Percentiles rank a stretch among this genome's conserved stretches.
These are phyloP conservation scores for Electrona antarctica DNA, from an alignment of 2,113 vertebrate species.

Conservation along the genomic window DNA sequence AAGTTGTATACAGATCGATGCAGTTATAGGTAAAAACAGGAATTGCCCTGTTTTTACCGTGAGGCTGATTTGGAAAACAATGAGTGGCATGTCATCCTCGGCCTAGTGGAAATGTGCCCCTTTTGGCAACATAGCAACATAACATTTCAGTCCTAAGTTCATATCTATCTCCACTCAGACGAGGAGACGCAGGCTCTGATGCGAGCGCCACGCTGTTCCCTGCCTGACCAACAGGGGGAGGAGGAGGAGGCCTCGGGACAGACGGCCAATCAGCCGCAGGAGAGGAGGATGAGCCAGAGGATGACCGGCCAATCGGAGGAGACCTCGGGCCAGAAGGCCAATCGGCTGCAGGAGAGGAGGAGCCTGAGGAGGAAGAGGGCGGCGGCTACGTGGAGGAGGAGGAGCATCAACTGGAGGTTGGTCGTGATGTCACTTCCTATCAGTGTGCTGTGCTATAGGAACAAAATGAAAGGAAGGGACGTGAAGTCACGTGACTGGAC, in stretches of 20 bases:
- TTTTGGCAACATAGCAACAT: too few relatives aligned
- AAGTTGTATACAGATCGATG: too few relatives aligned
- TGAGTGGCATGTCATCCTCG: too few relatives aligned
- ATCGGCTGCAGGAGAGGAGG: slow-evolving; percentile 19
- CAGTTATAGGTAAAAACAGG: too few relatives aligned
- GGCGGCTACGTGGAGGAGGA: slow-evolving; percentile 65
- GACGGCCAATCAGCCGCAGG: neutral
- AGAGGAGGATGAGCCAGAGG: slow-evolving; percentile 20
- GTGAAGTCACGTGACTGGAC: too few relatives aligned
- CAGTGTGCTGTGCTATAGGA: neutral
- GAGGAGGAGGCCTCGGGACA: slow-evolving; percentile 26
- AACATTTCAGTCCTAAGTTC: too few relatives aligned
- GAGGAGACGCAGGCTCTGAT: slow-evolving; percentile 73
- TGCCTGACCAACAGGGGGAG: slow-evolving; percentile 70
- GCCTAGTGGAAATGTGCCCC: too few relatives aligned
- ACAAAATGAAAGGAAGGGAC: neutral
- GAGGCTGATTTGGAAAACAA: too few relatives aligned
- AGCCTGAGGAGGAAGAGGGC: slow-evolving; percentile 51
- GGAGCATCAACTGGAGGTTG: slow-evolving; percentile 82
- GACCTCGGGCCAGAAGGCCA: neutral
- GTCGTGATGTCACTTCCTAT: neutral
- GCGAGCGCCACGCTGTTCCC: slow-evolving; percentile 77
- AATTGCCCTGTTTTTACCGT: too few relatives aligned
- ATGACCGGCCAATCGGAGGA: slow-evolving; percentile 26
- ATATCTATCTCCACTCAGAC: slow-evolving; percentile 52